Conservation (phyloP, 2,113 vertebrate species). For the Phodopus roborovskii region DNA sequence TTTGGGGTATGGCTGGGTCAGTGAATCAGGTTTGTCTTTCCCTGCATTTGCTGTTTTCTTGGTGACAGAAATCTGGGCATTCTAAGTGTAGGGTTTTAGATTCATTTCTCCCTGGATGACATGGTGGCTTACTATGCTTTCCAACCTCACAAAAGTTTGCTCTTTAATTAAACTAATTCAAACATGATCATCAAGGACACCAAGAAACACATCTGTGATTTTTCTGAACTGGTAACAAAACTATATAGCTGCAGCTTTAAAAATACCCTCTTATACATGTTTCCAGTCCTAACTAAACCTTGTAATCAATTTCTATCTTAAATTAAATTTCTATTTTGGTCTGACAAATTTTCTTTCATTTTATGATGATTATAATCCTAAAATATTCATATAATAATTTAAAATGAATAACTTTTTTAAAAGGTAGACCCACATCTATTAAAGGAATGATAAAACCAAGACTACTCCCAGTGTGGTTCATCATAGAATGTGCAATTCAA, state of each 20-base stretch:
- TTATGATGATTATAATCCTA: slow-evolving; percentile 70
- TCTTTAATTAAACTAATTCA: slow-evolving; percentile 3
- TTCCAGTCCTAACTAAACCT: slow-evolving; percentile 41
- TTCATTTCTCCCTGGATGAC: not conserved
- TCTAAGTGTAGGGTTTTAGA: not conserved
- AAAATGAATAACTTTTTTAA: slow-evolving; percentile 66
- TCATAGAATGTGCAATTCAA: slow-evolving; percentile 35
- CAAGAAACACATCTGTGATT: not conserved
- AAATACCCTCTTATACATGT: not conserved
- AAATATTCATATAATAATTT: slow-evolving; percentile 76
- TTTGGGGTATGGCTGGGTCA: not conserved
- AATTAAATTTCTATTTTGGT: slow-evolving; percentile 75
- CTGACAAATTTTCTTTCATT: slow-evolving; percentile 70
- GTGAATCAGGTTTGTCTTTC: not conserved
- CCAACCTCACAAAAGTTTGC: not conserved
- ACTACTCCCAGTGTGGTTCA: slow-evolving; percentile 10
- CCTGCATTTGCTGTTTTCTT: not conserved
- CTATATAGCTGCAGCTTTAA: not conserved
- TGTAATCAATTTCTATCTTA: slow-evolving; percentile 70
- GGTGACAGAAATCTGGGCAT: not conserved
- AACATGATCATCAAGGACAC: not conserved
- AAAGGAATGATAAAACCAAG: slow-evolving; percentile 41
- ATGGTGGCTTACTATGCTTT: not conserved
- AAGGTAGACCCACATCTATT: slow-evolving; percentile 42
- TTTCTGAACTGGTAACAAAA: slow-evolving; percentile 25